Percentiles rank a stretch among this genome's conserved stretches.
phyloP scores from a whole-genome alignment of 2,113 vertebrate genomes.

The Vimba vimba region DNA sequence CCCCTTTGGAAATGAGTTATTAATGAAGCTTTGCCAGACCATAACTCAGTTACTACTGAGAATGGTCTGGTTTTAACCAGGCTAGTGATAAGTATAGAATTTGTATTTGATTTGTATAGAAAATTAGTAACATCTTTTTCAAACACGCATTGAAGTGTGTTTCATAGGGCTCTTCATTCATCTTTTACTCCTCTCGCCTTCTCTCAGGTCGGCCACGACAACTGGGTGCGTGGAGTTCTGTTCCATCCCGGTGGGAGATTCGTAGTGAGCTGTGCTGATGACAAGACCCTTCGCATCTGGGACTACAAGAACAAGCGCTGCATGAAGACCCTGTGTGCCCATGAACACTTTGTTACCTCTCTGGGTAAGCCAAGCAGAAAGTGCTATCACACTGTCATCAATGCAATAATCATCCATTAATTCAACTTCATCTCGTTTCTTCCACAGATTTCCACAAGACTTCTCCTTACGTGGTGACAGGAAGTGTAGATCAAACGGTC shows the following conservation, averaged over 20 bases:
- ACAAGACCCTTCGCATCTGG: conserved; percentile 98
- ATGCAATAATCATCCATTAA: background rate
- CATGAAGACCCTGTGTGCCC: conserved; percentile 99
- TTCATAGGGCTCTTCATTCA: background rate
- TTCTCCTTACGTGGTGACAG: conserved; percentile 97
- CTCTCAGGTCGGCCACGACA: conserved; percentile 94
- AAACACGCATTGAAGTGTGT: too few relatives aligned
- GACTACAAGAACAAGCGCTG: conserved; percentile 99
- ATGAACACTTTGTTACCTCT: conserved; percentile 99
- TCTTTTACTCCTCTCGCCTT: background rate
- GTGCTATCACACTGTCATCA: background rate
- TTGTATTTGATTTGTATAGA: too few relatives aligned
- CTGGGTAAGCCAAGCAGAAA: conserved; percentile 80
- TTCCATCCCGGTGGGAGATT: conserved; percentile 98
- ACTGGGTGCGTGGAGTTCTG: conserved; percentile 97
- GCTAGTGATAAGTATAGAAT: too few relatives aligned
- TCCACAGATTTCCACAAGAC: conserved; percentile 98
- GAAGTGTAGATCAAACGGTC: conserved; percentile 99
- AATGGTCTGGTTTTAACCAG: too few relatives aligned
- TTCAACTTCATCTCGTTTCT: conserved; percentile 44
- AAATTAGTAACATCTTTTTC: too few relatives aligned
- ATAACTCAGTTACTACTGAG: too few relatives aligned
- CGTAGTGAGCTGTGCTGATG: conserved; percentile 98
- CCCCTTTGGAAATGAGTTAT: too few relatives aligned
- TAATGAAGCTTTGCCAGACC: too few relatives aligned